These are phyloP conservation scores for Dicranocentrus wangi DNA, from an alignment of 2,888 invertebrate species.

Conservation along the genomic window DNA sequence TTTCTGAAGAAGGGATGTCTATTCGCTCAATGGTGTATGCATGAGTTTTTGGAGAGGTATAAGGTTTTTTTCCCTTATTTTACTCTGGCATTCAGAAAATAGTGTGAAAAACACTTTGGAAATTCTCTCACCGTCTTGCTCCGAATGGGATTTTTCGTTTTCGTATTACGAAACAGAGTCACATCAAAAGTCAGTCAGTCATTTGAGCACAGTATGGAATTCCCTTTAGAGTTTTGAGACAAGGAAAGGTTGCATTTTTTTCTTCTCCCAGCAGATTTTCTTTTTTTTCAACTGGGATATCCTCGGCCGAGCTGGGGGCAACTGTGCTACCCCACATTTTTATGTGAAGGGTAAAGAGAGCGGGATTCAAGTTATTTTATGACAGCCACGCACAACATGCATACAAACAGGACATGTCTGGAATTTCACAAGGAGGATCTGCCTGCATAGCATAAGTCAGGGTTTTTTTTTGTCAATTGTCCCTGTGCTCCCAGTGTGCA, in stretches of 20 bases:
- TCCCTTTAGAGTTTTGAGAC: conserved; percentile 47
- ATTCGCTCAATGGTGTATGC: too few relatives aligned
- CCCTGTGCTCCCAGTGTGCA: too few relatives aligned
- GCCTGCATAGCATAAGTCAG: conserved; percentile 1
- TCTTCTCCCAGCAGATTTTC: conserved; percentile 53
- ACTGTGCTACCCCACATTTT: conserved; percentile 21
- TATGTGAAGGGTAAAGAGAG: conserved; percentile 16
- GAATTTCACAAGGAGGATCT: not conserved
- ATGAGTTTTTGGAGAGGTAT: too few relatives aligned
- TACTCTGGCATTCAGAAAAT: conserved; percentile 9
- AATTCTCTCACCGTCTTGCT: not conserved
- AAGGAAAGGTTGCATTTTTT: not conserved
- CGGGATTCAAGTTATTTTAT: conserved; percentile 9
- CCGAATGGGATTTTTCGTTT: not conserved
- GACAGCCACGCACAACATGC: conserved; percentile 22
- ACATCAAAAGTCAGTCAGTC: conserved; percentile 40
- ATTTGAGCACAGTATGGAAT: conserved; percentile 30
- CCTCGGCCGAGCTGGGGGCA: conserved; percentile 5
- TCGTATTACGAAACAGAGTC: conserved; percentile 1
- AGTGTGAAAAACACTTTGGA: conserved; percentile 1
- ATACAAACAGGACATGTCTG: conserved; percentile 12
- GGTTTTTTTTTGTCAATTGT: too few relatives aligned
- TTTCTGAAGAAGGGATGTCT: too few relatives aligned
- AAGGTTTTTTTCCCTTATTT: too few relatives aligned
- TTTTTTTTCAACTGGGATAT: conserved; percentile 17